These are phyloP conservation scores for Crepidodera aurea DNA, from an alignment of 2,888 invertebrate genomes.

Conservation along the genomic window DNA sequence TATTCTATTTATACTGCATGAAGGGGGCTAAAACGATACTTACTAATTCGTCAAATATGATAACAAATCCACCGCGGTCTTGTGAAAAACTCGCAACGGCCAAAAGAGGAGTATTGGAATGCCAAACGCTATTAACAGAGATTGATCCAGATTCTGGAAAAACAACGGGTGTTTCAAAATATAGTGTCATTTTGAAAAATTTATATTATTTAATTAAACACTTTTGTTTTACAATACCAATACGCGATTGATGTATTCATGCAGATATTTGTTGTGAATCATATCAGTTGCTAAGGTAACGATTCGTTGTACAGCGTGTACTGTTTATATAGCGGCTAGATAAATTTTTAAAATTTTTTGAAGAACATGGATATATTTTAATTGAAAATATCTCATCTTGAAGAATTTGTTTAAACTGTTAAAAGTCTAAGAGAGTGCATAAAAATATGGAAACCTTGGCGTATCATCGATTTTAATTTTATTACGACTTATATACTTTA, in stretches of 20 bases:
- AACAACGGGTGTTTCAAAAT: slow-evolving; percentile 85
- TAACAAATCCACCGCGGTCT: slow-evolving; percentile 87
- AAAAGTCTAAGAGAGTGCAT: too few species aligned
- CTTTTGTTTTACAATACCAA: background rate
- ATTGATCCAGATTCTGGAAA: slow-evolving; percentile 79
- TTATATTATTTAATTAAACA: background rate
- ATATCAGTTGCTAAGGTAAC: background rate
- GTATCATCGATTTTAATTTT: too few species aligned
- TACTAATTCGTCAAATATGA: slow-evolving; percentile 87
- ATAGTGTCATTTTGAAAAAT: slow-evolving; percentile 73
- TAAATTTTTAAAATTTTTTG: too few species aligned
- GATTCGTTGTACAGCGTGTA: too few species aligned
- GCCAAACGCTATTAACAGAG: slow-evolving; percentile 85
- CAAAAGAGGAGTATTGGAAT: slow-evolving; percentile 78
- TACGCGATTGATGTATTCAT: too few species aligned
- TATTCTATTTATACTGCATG: background rate
- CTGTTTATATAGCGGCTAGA: too few species aligned
- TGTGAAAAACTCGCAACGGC: slow-evolving; percentile 89
- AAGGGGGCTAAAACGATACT: slow-evolving; percentile 56
- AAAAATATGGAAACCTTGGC: too few species aligned
- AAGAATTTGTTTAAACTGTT: too few species aligned
- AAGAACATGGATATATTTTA: too few species aligned
- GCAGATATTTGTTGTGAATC: background rate
- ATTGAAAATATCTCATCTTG: too few species aligned
- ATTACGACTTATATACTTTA: too few species aligned